Percentiles rank a stretch among this genome's conserved stretches.
Conservation (phyloP, 2,113 vertebrate genomes). For the Thinocorus orbignyianus region DNA sequence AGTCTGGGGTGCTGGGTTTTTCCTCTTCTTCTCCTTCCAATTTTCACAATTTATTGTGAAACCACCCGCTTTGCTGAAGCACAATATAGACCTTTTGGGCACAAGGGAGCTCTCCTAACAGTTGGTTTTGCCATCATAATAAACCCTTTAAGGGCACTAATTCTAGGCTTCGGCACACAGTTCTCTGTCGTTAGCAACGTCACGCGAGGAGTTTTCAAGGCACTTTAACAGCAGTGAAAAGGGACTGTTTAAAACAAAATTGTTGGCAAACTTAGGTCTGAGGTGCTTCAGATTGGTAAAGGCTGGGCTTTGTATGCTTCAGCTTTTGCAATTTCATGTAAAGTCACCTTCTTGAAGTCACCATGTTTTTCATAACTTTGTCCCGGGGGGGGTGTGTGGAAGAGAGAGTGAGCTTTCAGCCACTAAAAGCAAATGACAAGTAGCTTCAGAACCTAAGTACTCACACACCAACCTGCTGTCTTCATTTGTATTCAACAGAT, state of each 20-base stretch:
- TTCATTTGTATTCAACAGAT: slow-evolving; percentile 74
- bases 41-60: slow-evolving; percentile 30
- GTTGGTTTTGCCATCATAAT: slow-evolving; percentile 32
- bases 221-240: neutral
- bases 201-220: neutral
- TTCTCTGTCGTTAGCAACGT: neutral
- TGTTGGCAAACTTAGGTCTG: neutral
- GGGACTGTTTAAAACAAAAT: neutral
- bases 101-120: neutral
- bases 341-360: neutral
- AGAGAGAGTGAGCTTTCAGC: neutral
- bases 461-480: slow-evolving; percentile 52
- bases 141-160: slow-evolving; percentile 35
- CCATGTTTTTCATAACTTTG: neutral
- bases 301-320: neutral
- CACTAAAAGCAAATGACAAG: slow-evolving; percentile 19
- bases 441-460: slow-evolving; percentile 22
- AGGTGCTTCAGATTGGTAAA: neutral
- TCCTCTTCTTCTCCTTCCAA: neutral
- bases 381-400: neutral
- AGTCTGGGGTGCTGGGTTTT: neutral
- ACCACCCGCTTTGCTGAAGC: neutral
- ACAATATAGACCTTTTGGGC: slow-evolving; percentile 3
- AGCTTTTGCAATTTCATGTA: neutral
- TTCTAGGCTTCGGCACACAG: neutral